Evolutionary conservation across 1,140 invertebrate genomes (phyloP).

Genomic region (Brachystomella parvula): DNA sequence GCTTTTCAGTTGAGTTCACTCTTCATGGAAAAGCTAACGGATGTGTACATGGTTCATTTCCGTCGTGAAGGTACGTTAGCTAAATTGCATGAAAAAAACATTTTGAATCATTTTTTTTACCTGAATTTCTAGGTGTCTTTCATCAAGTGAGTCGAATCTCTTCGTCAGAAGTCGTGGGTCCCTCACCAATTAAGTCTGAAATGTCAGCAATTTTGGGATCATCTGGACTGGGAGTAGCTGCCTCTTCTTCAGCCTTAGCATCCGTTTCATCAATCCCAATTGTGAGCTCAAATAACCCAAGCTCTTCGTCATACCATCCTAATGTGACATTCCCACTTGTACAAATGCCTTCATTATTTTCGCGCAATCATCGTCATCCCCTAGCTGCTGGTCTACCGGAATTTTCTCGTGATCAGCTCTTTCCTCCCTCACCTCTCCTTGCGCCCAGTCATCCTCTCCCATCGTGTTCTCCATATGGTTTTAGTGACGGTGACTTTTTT

Average conservation of each 20-base stretch:
- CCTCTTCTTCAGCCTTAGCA: constrained; percentile 6
- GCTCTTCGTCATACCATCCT: neutral
- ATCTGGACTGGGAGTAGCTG: constrained; percentile 2
- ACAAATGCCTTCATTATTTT: neutral
- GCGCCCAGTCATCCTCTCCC: constrained; percentile 15
- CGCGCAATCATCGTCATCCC: neutral
- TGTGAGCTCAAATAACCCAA: constrained; percentile 16
- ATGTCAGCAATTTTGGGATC: constrained; percentile 30
- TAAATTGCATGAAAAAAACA: neutral
- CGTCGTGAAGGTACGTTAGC: constrained; percentile 65
- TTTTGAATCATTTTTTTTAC: neutral
- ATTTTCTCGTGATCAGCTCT: neutral
- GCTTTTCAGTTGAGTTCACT: constrained; percentile 95
- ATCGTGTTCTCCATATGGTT: constrained; percentile 24
- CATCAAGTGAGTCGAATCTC: constrained; percentile 38
- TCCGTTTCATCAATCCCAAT: constrained; percentile 11
- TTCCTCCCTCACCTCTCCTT: neutral
- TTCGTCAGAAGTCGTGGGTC: constrained; percentile 35
- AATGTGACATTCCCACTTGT: neutral
- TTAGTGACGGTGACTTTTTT: constrained; percentile 31
- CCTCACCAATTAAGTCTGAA: constrained; percentile 37
- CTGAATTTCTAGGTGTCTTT: constrained; percentile 30
- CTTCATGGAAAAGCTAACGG: constrained; percentile 88
- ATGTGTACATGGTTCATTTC: constrained; percentile 90
- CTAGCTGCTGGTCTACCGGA: constrained; percentile 9